Percentiles rank a stretch among this genome's conserved stretches.
Evolutionary conservation across 2,113 vertebrate species (phyloP).

Genomic region (Microcebus tavaratra): DNA sequence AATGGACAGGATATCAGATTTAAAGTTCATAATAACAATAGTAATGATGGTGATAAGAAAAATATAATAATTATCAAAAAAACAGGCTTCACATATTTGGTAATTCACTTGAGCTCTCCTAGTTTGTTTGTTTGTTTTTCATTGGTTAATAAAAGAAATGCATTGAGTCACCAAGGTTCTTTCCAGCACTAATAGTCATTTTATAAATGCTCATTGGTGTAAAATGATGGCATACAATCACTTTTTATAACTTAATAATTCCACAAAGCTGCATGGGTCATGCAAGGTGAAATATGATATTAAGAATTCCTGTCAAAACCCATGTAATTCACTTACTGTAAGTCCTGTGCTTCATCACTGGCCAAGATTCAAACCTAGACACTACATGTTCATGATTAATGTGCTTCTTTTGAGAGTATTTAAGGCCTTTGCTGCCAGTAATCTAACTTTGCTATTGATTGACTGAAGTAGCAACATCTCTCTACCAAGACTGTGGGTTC

Average conservation of each 20-base stretch:
- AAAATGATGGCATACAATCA: background rate
- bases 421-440: background rate
- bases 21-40: background rate
- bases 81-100: background rate
- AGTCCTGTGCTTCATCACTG: background rate
- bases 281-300: background rate
- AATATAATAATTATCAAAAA: background rate
- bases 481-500: background rate
- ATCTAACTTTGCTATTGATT: background rate
- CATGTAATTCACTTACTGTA: conserved; percentile 34
- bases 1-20: background rate
- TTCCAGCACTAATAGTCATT: background rate
- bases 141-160: background rate
- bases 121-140: background rate
- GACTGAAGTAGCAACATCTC: conserved; percentile 1
- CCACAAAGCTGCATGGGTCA: background rate
- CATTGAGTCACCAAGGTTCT: background rate
- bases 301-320: conserved; percentile 34
- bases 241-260: conserved; percentile 23
- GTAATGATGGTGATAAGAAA: background rate
- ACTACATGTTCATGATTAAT: background rate
- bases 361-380: background rate
- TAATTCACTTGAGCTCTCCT: background rate
- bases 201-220: background rate
- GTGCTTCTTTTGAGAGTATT: conserved; percentile 20